phyloP scores from a whole-genome alignment of 2,797 vertebrate species.

The Pantherophis alleghaniensis region DNA sequence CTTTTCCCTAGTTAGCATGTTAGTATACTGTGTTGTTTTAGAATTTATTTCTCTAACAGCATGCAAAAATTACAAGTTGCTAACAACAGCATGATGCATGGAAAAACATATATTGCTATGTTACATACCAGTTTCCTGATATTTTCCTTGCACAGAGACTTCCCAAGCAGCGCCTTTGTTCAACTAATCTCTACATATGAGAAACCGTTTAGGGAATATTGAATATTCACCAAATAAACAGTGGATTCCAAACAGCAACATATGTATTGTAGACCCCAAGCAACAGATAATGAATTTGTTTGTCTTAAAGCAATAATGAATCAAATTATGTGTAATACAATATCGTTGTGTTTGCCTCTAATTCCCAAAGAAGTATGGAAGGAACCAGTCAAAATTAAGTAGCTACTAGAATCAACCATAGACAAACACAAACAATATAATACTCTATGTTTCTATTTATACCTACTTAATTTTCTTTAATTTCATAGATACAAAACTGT shows the following conservation, averaged over 20 bases:
- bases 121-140: neutral
- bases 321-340: neutral
- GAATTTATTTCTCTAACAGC: slow-evolving; percentile 68
- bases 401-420: neutral
- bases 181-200: neutral
- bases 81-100: slow-evolving; percentile 55
- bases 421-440: neutral
- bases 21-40: slow-evolving; percentile 65
- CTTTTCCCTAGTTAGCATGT: slow-evolving; percentile 76
- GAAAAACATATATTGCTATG: neutral
- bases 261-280: neutral
- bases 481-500: neutral
- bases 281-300: neutral
- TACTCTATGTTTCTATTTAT: neutral
- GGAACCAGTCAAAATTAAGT: neutral
- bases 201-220: neutral
- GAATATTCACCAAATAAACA: neutral
- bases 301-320: neutral
- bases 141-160: neutral
- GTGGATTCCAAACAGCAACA: neutral
- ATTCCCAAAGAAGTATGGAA: neutral
- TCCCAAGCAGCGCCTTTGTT: neutral
- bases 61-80: slow-evolving; percentile 65
- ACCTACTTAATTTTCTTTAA: neutral
- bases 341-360: neutral